Conservation (phyloP, 2,888 invertebrate species). For the Helleia helle region DNA sequence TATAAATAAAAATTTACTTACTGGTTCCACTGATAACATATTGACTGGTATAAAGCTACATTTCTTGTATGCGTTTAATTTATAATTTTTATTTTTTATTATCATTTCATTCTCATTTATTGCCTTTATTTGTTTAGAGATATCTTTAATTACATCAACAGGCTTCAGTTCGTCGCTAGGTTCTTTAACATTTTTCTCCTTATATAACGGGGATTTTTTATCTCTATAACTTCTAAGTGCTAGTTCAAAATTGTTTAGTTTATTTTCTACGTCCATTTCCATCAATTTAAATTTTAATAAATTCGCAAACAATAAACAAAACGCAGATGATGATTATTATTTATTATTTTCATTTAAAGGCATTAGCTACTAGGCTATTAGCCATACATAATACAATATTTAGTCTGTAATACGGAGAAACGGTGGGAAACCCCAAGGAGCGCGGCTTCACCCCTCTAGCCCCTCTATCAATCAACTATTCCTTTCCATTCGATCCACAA, state of each 20-base stretch:
- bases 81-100: conserved; percentile 17
- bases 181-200: conserved; percentile 15
- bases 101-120: conserved; percentile 40
- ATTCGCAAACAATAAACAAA: conserved; percentile 7
- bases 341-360: no score
- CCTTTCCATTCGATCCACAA: no score
- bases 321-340: no score
- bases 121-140: conserved; percentile 42
- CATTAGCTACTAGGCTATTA: no score
- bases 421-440: no score
- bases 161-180: conserved; percentile 13
- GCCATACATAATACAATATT: no score
- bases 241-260: conserved; percentile 29
- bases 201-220: conserved; percentile 30
- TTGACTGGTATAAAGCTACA: conserved; percentile 32
- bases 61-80: conserved; percentile 24
- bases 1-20: conserved; percentile 13
- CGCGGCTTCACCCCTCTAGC: no score
- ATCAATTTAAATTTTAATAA: neutral
- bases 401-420: no score
- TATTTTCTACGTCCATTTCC: conserved; percentile 22
- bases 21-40: conserved; percentile 26
- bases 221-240: conserved; percentile 22
- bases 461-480: no score
- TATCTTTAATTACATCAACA: conserved; percentile 37